Percentiles rank a stretch among this genome's conserved stretches.
phyloP scores from a whole-genome alignment of 2,113 vertebrate genomes.

The Dolichallabes microphthalmus region DNA sequence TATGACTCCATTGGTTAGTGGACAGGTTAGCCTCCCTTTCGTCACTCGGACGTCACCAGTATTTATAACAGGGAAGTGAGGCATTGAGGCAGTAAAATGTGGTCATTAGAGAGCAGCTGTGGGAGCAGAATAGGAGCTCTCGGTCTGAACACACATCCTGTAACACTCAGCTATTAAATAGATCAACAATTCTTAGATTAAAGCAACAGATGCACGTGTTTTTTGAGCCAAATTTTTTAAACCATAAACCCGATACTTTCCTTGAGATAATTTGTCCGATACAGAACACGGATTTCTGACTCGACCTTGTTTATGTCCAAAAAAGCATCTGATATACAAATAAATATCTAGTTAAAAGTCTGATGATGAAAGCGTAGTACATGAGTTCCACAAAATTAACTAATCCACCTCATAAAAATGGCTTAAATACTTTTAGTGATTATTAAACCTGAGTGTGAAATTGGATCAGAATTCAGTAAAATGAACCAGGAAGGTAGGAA shows the following conservation, averaged over 20 bases:
- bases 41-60: conserved; percentile 66
- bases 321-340: neutral
- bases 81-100: conserved; percentile 66
- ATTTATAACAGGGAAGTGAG: conserved; percentile 66
- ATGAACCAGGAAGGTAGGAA: neutral
- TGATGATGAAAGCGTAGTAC: neutral
- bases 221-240: neutral
- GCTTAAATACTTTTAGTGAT: neutral
- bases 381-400: neutral
- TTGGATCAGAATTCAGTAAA: neutral
- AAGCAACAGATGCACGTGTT: neutral
- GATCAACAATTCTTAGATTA: neutral
- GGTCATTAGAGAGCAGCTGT: conserved; percentile 68
- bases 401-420: neutral
- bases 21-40: too few relatives aligned
- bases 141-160: conserved; percentile 1
- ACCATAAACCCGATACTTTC: neutral
- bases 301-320: neutral
- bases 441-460: neutral
- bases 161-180: neutral
- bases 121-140: conserved; percentile 47
- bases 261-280: neutral
- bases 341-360: neutral
- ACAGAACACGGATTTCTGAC: neutral
- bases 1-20: too few relatives aligned